phyloP scores from a whole-genome alignment of 1,140 invertebrate species.

The Phymorhynchus buccinoides region DNA sequence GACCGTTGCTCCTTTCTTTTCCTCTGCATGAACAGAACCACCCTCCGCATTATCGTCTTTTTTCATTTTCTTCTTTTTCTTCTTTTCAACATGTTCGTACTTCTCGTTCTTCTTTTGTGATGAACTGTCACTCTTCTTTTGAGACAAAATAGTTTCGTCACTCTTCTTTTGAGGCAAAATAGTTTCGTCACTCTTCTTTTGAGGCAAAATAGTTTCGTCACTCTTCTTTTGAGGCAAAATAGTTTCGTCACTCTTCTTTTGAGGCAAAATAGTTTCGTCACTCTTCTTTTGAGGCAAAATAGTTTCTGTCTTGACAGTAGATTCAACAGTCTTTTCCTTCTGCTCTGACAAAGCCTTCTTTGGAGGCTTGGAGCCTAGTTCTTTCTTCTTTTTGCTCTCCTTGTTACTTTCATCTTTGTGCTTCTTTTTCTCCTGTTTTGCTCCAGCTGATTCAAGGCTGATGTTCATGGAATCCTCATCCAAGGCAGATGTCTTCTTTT shows the following conservation, averaged over 20 bases:
- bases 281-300: conserved; percentile 34
- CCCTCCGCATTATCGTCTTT: neutral
- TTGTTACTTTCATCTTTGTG: neutral
- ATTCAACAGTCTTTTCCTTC: conserved; percentile 11
- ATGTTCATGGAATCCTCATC: conserved; percentile 9
- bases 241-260: conserved; percentile 33
- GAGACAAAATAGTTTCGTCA: conserved; percentile 6
- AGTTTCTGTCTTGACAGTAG: neutral
- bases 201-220: conserved; percentile 8
- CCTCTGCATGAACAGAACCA: conserved; percentile 21
- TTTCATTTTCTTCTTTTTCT: conserved; percentile 18
- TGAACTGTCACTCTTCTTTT: conserved; percentile 39
- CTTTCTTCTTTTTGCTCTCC: conserved; percentile 52
- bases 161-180: conserved; percentile 34
- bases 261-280: conserved; percentile 8
- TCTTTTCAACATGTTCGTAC: conserved; percentile 40
- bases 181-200: conserved; percentile 33
- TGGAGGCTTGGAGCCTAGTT: conserved; percentile 23
- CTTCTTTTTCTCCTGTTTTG: conserved; percentile 18
- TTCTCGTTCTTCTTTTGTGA: conserved; percentile 38
- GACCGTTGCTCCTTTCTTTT: conserved; percentile 22
- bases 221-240: conserved; percentile 34
- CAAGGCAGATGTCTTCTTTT: conserved; percentile 22
- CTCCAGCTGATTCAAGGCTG: neutral
- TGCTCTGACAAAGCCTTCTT: conserved; percentile 31